phyloP scores from a whole-genome alignment of 2,797 vertebrate genomes.

The Neolamprologus multifasciatus region DNA sequence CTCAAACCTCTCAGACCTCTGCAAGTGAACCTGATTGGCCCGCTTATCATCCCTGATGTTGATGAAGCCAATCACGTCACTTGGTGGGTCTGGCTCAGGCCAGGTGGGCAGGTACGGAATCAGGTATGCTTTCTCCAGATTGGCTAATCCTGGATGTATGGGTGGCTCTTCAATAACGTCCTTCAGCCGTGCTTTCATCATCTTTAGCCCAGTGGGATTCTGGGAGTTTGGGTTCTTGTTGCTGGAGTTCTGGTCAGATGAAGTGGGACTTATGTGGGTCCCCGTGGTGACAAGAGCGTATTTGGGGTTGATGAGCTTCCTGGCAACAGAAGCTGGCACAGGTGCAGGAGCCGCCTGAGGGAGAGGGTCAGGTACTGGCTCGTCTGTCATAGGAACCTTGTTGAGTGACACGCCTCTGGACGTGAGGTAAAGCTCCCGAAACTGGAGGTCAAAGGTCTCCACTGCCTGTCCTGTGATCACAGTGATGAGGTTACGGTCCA shows the following conservation, averaged over 20 bases:
- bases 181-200: conserved; percentile 44
- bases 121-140: conserved; percentile 87
- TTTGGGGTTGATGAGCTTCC: conserved; percentile 94
- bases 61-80: conserved; percentile 94
- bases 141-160: conserved; percentile 84
- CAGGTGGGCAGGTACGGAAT: conserved; percentile 92
- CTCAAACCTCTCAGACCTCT: conserved; percentile 86
- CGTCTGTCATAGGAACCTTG: conserved; percentile 80
- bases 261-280: conserved; percentile 76
- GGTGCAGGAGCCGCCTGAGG: conserved; percentile 66
- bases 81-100: conserved; percentile 93
- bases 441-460: conserved; percentile 90
- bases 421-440: conserved; percentile 86
- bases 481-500: conserved; percentile 91
- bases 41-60: conserved; percentile 91
- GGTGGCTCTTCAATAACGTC: conserved; percentile 37
- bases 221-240: conserved; percentile 57
- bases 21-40: conserved; percentile 87
- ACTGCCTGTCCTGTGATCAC: conserved; percentile 91
- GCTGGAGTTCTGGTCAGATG: conserved; percentile 79
- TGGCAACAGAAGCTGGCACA: conserved; percentile 75
- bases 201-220: conserved; percentile 53
- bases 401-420: conserved; percentile 85
- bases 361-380: conserved; percentile 81
- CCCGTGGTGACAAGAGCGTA: conserved; percentile 84